Evolutionary conservation across 2,888 invertebrate genomes (phyloP).

Genomic region (Caradrina clavipalpis): DNA sequence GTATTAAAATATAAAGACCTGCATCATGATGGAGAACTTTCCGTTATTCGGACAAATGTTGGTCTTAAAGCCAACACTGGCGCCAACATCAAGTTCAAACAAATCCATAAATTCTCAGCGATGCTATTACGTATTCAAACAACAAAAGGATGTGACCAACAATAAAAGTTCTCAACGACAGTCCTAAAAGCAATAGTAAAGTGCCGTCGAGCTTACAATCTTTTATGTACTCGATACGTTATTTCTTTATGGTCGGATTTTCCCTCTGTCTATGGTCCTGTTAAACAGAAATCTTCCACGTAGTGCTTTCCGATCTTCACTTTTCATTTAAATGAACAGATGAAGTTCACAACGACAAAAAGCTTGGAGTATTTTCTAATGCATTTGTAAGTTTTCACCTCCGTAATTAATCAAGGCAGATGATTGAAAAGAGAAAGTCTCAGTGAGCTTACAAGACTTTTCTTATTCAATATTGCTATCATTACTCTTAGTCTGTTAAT

Average conservation of each 20-base stretch:
- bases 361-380: conserved; percentile 30
- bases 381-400: conserved; percentile 11
- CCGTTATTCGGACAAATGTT: neutral
- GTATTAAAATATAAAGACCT: neutral
- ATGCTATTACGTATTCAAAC: conserved; percentile 8
- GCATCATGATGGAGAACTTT: conserved; percentile 3
- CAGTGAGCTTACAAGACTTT: conserved; percentile 31
- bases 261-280: conserved; percentile 1
- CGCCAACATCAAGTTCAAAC: conserved; percentile 15
- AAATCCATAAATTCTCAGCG: conserved; percentile 30
- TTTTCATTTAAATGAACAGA: conserved; percentile 2
- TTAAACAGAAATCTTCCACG: neutral
- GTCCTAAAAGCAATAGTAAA: conserved; percentile 16
- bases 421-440: conserved; percentile 48
- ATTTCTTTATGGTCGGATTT: conserved; percentile 9
- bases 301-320: neutral
- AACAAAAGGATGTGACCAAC: conserved; percentile 36
- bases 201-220: conserved; percentile 5
- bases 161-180: conserved; percentile 35
- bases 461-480: conserved; percentile 42
- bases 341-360: conserved; percentile 4
- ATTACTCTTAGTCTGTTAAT: conserved; percentile 27
- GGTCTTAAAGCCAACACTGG: neutral
- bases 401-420: conserved; percentile 39
- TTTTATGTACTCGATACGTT: conserved; percentile 25